A percentile compares a stretch with the other conserved stretches of the same genome.
Conservation (phyloP, 30 jellyfish, hydroid and myxozoan species). For the Turritopsis dohrnii region DNA sequence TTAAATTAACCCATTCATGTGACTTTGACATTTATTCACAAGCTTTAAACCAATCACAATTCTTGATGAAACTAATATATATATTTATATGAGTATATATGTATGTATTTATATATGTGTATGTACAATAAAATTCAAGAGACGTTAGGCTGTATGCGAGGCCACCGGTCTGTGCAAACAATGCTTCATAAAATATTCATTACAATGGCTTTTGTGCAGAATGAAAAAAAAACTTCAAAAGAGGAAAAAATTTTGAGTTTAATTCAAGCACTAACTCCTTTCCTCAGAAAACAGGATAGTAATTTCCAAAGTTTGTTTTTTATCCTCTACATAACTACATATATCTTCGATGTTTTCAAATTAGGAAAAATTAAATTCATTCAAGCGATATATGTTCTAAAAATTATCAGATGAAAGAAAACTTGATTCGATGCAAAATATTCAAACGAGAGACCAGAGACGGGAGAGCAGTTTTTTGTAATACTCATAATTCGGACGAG, state of each 20-base stretch:
- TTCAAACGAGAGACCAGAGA: no score
- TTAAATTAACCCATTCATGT: constrained; percentile 15
- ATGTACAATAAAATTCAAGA: not conserved
- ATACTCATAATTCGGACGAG: not conserved
- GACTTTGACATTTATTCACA: not conserved
- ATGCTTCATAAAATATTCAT: not conserved
- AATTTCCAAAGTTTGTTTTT: no score
- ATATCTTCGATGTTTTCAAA: no score
- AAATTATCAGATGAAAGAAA: no score
- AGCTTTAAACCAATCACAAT: constrained; percentile 6
- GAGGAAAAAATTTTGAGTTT: not conserved
- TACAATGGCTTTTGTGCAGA: not conserved
- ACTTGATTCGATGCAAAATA: no score
- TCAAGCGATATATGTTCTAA: no score
- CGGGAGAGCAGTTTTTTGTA: no score
- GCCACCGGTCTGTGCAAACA: not conserved
- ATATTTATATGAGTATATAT: not conserved
- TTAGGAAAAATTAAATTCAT: no score
- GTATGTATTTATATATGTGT: not conserved
- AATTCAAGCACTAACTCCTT: not conserved
- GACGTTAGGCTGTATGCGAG: not conserved
- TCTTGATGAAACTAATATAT: not conserved
- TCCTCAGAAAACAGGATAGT: not conserved
- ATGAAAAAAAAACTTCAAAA: not conserved
- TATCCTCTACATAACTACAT: no score